A percentile compares a stretch with the other conserved stretches of the same genome.
Conservation (phyloP, 2,797 vertebrate genomes). For the Prionace glauca region DNA sequence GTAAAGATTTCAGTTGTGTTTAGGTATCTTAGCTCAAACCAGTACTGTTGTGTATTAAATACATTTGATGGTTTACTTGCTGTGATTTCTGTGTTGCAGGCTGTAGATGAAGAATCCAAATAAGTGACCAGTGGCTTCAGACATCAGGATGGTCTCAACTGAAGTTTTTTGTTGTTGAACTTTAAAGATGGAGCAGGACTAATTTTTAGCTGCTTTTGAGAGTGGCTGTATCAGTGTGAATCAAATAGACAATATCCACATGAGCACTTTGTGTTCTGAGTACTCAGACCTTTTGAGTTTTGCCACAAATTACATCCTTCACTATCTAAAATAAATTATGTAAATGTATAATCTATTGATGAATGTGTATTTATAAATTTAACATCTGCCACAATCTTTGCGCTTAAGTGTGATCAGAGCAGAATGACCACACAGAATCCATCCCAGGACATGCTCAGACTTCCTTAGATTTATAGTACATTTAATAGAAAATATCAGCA, state of each 20-base stretch:
- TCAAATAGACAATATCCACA: not conserved
- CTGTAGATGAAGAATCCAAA: conserved; percentile 3
- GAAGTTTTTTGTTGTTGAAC: conserved; percentile 16
- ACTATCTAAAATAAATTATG: conserved; percentile 15
- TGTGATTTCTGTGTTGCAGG: conserved; percentile 16
- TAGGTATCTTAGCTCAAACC: not conserved
- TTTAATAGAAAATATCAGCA: not conserved
- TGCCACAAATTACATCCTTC: not conserved
- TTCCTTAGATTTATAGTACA: not conserved
- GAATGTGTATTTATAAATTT: not conserved
- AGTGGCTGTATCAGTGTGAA: not conserved
- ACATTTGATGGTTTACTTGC: not conserved
- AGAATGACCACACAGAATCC: not conserved
- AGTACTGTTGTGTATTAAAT: not conserved
- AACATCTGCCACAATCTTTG: not conserved
- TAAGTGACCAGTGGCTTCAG: conserved; percentile 10
- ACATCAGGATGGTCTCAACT: not conserved
- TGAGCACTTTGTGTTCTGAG: not conserved
- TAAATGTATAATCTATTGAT: not conserved
- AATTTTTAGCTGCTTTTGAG: not conserved
- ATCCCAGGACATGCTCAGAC: not conserved
- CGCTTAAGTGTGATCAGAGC: not conserved
- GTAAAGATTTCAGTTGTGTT: not conserved
- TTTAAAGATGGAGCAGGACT: conserved; percentile 27
- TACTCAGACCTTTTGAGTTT: not conserved